Conservation (phyloP, 2,888 invertebrate species). For the Orchestes rusci region DNA sequence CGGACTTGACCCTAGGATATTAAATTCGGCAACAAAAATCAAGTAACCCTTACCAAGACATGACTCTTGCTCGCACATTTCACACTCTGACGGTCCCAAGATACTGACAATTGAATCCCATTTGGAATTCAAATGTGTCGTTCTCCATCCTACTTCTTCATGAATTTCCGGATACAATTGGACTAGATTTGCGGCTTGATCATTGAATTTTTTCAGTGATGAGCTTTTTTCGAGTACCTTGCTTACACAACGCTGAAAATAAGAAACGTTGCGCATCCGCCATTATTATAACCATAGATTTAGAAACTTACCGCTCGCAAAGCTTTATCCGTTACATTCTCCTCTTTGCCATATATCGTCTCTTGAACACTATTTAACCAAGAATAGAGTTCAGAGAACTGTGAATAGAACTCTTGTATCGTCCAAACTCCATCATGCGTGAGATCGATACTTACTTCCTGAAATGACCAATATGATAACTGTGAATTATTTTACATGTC, state of each 20-base stretch:
- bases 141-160: constrained; percentile 64
- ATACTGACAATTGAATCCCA: constrained; percentile 71
- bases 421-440: constrained; percentile 65
- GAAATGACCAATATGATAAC: constrained; percentile 33
- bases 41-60: constrained; percentile 39
- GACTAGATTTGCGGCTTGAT: constrained; percentile 68
- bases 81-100: constrained; percentile 54
- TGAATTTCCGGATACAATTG: constrained; percentile 53
- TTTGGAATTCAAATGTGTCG: constrained; percentile 67
- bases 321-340: constrained; percentile 60
- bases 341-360: constrained; percentile 67
- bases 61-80: constrained; percentile 38
- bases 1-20: no score
- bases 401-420: constrained; percentile 65
- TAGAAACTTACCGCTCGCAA: constrained; percentile 55
- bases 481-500: neutral
- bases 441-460: constrained; percentile 74
- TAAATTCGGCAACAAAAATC: no score
- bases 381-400: constrained; percentile 74
- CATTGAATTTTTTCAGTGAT: constrained; percentile 66
- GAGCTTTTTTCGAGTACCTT: constrained; percentile 67
- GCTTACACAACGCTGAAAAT: constrained; percentile 64
- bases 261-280: constrained; percentile 11
- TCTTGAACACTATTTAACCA: constrained; percentile 76
- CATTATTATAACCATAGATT: neutral